Base-by-base conservation (phyloP, 2,888 invertebrate species). In the Drosophila melanocephala region DNA sequence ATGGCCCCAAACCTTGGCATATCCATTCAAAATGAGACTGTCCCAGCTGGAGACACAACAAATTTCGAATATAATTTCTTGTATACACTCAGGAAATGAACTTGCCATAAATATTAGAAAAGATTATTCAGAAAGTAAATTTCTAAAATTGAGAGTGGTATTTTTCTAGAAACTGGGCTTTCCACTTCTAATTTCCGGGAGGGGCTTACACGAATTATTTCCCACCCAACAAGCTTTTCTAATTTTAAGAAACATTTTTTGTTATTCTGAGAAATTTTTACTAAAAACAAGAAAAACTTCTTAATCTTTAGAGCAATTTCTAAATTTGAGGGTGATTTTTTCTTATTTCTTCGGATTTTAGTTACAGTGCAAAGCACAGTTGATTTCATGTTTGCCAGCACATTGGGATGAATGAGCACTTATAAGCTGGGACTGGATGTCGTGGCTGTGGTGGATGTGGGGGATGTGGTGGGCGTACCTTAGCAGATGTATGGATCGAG, bases 401-500 rank as follows among this genome's bases (percentile, higher is more conserved):
- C 52, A 52, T 32, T 52, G 32, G 16, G 39, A 26, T 47, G 26
- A 47, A 47, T n/a, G 39, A 3, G 28, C n/a, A 22, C 32, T 19
- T 33, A 10, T 30, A 6, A 26, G 5, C 10, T 32, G 16, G 30
- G 26, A 16, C 28, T 10, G 37, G 61, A 33, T 47, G 58, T 63
- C 1, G 37, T 37, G 16, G 6, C 16, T 39, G 37, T 37, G 28
- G 32, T 10, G 37, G 61, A 19, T 42, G 39, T 42, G 32, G 28
- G 7, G 37, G 61, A 44, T 44, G 44, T 44, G 35, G 35, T 35
- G 63, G 77, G 77, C 61, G 73, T 77, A 73, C 19, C 33, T 30
- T 12, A 28, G 53, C 77, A 68, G 77, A 77, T 73, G 73, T 64
- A 47, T 32, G 73, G 57, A 44, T 28, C 53, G 44, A 32, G 59